These are phyloP conservation scores for Conchocele bisecta DNA, from an alignment of 2,888 invertebrate species.

Conservation along the genomic window DNA sequence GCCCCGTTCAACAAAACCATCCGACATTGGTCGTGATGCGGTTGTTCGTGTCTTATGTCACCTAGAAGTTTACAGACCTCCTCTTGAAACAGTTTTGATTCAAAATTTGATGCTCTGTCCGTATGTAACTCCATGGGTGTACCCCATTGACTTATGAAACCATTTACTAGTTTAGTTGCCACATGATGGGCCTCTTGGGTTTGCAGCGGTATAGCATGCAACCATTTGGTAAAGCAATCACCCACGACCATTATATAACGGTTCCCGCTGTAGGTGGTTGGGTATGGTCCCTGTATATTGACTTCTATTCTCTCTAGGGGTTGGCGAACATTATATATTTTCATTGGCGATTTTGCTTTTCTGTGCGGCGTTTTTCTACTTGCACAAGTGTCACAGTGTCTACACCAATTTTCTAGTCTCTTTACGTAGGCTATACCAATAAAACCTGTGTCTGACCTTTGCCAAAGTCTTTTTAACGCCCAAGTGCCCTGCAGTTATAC, in stretches of 20 bases:
- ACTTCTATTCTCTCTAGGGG: slow-evolving; percentile 30
- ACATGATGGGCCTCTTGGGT: slow-evolving; percentile 13
- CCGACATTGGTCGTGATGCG: too few species aligned
- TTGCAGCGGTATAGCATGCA: slow-evolving; percentile 26
- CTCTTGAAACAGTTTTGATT: slow-evolving; percentile 27
- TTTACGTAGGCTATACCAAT: slow-evolving; percentile 18
- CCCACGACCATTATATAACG: slow-evolving; percentile 33
- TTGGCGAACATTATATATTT: slow-evolving; percentile 23
- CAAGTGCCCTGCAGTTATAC: slow-evolving; percentile 25
- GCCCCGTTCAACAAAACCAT: too few species aligned
- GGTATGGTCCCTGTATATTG: slow-evolving; percentile 34
- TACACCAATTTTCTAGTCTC: slow-evolving; percentile 26
- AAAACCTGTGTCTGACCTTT: slow-evolving; percentile 17
- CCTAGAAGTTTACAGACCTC: slow-evolving; percentile 25
- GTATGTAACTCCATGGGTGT: slow-evolving; percentile 25
- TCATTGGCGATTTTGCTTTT: slow-evolving; percentile 19
- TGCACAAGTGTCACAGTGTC: slow-evolving; percentile 20
- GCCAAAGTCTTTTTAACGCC: slow-evolving; percentile 22
- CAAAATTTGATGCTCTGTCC: slow-evolving; percentile 30
- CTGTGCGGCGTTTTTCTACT: slow-evolving; percentile 13
- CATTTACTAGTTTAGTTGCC: slow-evolving; percentile 23
- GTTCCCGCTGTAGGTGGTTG: slow-evolving; percentile 12
- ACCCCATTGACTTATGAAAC: slow-evolving; percentile 28
- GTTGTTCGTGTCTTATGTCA: slow-evolving; percentile 25
- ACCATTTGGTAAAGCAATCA: slow-evolving; percentile 43